Base-by-base conservation (phyloP, 2,888 invertebrate species). In the Plagodis pulveraria region DNA sequence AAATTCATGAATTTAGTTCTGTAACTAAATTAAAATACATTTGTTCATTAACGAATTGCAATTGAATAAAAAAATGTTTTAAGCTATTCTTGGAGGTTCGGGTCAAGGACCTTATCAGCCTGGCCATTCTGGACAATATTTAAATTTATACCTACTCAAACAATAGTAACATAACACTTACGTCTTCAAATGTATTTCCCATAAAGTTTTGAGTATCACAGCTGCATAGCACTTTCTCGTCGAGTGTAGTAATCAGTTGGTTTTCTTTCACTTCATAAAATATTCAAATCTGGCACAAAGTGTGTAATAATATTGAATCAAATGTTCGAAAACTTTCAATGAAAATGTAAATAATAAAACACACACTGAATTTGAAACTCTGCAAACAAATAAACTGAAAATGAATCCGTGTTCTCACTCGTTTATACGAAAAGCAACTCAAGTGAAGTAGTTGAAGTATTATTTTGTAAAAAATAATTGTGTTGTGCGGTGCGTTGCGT, bases 141-240 rank as follows among this genome's bases (percentile, higher is more conserved):
- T n/a, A 40, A 40, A 10, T 8, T 40, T 5, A 40, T 0, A 40
- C 10, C 5, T 36, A 44, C 51, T 33, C 41, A 41, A n/a, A 41
- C 1, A 12, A 8, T 42, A 44, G 5, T 60, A 59, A 54, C 11
- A 47, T 11, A 43, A 11, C 7, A 78, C 83, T 77, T 62, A 83
- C 83, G 76, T 73, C 76, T 71, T 55, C 65, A 60, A 67, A 69
- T 63, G 65, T 72, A 65, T 71, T 71, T 77, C 70, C 82, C 83
- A 83, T 83, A 80, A 71, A 82, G 70, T 67, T 53, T 65, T 57
- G 58, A 57, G 36, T 47, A 50, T 36, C 47, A 42, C 49, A 63
- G 56, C 58, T 47, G 50, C 66, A 61, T 63, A 59, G 42, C 64
- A 66, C 65, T 66, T 66, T 66, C 65, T 63, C 59, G 51, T 54